Evolutionary conservation across 2,797 vertebrate genomes (phyloP).

Genomic region (Mormyrus proboscirostris): DNA sequence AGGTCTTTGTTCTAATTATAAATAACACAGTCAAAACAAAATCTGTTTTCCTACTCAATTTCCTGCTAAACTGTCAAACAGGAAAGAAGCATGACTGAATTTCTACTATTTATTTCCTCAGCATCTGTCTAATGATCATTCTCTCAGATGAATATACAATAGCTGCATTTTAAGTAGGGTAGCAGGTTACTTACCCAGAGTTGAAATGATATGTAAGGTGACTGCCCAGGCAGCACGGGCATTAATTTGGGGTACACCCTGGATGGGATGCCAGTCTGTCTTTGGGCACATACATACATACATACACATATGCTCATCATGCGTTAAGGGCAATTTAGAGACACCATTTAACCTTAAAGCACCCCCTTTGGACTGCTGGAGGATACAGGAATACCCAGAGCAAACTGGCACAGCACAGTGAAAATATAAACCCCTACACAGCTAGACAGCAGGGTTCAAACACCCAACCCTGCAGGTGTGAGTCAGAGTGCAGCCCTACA

Average conservation of each 20-base stretch:
- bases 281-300: not conserved
- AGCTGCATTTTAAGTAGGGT: not conserved
- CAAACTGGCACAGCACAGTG: not conserved
- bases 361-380: not conserved
- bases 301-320: not conserved
- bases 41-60: not conserved
- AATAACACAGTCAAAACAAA: not conserved
- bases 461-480: not conserved
- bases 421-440: not conserved
- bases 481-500: not conserved
- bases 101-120: not conserved
- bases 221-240: not conserved
- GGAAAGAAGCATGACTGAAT: not conserved
- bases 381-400: not conserved
- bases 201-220: not conserved
- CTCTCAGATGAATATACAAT: not conserved
- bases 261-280: not conserved
- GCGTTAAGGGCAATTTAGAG: not conserved
- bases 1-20: not conserved
- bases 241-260: not conserved
- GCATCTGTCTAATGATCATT: not conserved
- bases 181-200: not conserved
- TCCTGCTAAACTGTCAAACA: not conserved
- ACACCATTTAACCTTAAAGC: not conserved
- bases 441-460: slow-evolving; percentile 23